A percentile compares a stretch with the other conserved stretches of the same genome.
Conservation (phyloP, 2,888 invertebrate genomes). For the Magallana nippona region DNA sequence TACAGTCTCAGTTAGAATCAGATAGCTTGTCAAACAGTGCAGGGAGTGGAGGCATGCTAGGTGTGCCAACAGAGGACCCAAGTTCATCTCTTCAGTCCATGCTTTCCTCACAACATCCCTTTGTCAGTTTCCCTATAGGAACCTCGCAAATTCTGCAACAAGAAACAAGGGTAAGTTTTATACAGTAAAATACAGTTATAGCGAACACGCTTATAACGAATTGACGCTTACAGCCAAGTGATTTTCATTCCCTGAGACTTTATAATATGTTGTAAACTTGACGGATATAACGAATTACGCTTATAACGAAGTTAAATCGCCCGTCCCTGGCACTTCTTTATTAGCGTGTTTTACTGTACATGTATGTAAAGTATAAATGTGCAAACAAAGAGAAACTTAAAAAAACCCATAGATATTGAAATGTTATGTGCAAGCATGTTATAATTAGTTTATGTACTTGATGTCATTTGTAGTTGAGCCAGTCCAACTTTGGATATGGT, state of each 20-base stretch:
- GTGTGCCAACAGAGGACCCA: slow-evolving; percentile 59
- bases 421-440: neutral
- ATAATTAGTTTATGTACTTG: neutral
- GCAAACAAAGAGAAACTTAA: too few species aligned
- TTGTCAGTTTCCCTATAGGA: slow-evolving; percentile 89
- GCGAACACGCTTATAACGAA: too few species aligned
- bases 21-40: slow-evolving; percentile 50
- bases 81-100: slow-evolving; percentile 68
- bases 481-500: slow-evolving; percentile 82
- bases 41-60: slow-evolving; percentile 43
- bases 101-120: slow-evolving; percentile 78
- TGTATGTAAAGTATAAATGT: neutral
- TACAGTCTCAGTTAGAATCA: slow-evolving; percentile 76
- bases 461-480: slow-evolving; percentile 46
- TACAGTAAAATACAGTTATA: too few species aligned
- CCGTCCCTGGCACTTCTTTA: too few species aligned
- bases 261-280: too few species aligned
- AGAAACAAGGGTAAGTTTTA: slow-evolving; percentile 72
- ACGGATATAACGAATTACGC: too few species aligned
- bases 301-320: too few species aligned
- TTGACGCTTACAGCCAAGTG: too few species aligned
- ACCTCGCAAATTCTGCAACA: slow-evolving; percentile 78
- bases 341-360: too few species aligned
- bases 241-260: too few species aligned
- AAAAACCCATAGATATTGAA: neutral